phyloP scores from a whole-genome alignment of 2,113 vertebrate genomes.

The Casuarius casuarius region DNA sequence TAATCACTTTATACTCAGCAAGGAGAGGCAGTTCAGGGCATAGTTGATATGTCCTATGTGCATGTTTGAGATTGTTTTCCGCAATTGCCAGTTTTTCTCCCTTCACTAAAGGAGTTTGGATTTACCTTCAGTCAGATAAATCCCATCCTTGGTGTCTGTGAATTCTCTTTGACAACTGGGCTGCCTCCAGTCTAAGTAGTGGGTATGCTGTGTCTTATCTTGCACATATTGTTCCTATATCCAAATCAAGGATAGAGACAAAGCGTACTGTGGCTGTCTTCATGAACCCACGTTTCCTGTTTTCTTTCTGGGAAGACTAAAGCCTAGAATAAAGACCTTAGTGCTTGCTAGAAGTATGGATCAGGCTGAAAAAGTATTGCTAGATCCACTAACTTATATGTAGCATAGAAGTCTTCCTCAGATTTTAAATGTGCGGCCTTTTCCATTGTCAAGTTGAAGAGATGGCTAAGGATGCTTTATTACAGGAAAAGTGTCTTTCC shows the following conservation, averaged over 20 bases:
- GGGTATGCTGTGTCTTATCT: background rate
- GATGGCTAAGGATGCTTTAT: background rate
- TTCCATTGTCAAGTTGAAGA: background rate
- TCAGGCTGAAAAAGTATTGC: background rate
- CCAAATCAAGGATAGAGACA: background rate
- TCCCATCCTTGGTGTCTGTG: background rate
- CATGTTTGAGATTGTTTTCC: background rate
- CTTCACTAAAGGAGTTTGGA: background rate
- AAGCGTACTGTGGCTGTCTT: background rate
- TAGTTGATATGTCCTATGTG: too few species aligned
- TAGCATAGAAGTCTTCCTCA: background rate
- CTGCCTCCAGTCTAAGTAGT: conserved; percentile 2
- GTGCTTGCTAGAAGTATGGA: background rate
- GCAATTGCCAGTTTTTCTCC: background rate
- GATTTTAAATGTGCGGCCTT: background rate
- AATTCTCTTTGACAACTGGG: background rate
- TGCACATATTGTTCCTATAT: background rate
- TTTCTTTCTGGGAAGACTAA: background rate
- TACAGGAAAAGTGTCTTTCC: background rate
- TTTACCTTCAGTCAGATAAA: background rate
- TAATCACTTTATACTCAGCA: background rate
- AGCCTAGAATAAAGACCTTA: background rate
- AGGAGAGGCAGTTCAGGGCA: background rate
- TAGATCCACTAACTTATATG: background rate
- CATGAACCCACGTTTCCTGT: background rate